Evolutionary conservation across 37 sponge, comb jelly and placozoan species (phyloP), one percentile per base, ranked within the genome.

Genomic region (Corticium candelabrum): DNA sequence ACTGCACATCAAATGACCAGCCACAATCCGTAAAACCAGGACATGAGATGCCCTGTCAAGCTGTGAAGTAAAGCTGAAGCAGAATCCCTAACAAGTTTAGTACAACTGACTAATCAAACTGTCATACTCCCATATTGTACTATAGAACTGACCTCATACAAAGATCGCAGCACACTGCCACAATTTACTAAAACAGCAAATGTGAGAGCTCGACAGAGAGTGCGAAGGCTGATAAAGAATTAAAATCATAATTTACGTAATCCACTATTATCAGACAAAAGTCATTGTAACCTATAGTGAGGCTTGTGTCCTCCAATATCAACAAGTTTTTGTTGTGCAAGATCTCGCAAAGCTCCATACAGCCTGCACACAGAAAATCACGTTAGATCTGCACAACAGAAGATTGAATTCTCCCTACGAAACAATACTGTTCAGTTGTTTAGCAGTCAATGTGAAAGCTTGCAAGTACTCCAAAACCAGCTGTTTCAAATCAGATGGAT

Each of bases 271-370:
- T n/a, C n/a, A n/a, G n/a, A n/a, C n/a, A n/a, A n/a, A 75, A 38
- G 21, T 38, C 34, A 1, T 29, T 27, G 15, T 34, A 34, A 91
- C 93, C 93, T 95, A 80, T 89, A 97, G 50, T 91, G 91, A 32
- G 98, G 98, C 35, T 76, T 83, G 38, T 96, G 82, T 33, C 98
- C 98, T 7, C 83, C 87, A 7, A 94, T 89, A 89, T 93, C 98
- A 35, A 75, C 73, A 7, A 93, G 79, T 39, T 72, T 84, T 31
- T 70, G 84, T 21, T 80, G 83, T 32, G 98, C 91, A 39, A 86
- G 81, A 35, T 79, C 76, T 38, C 83, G 86, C n/a, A 89, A 69
- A 33, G 70, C 69, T 5, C 37, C 34, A 75, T 97, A 93, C 36
- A 92, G 81, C 62, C 93, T 70, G 21, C 36, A 35, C 73, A 32